These are phyloP conservation scores for Sebastes minor DNA, from an alignment of 2,797 vertebrate species.

Conservation along the genomic window DNA sequence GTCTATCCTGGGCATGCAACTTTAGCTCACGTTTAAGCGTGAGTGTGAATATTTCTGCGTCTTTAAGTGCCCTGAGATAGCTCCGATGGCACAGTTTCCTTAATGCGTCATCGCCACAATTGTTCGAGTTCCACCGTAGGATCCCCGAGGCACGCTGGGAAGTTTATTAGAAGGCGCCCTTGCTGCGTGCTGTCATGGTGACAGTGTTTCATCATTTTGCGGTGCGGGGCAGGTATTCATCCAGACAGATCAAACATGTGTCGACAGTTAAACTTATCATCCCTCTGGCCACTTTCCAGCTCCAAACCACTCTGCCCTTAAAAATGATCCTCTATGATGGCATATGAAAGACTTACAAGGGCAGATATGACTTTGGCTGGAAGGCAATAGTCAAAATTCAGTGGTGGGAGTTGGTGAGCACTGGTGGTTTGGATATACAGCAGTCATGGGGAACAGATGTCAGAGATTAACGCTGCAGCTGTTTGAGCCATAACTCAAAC, in stretches of 20 bases:
- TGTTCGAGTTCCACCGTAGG: slow-evolving; percentile 43
- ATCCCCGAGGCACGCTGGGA: slow-evolving; percentile 72
- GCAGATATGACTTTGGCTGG: slow-evolving; percentile 23
- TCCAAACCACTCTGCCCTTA: slow-evolving; percentile 46
- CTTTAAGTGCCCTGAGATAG: slow-evolving; percentile 45
- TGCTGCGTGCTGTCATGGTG: slow-evolving; percentile 43
- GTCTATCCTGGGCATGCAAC: neutral
- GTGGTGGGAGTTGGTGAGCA: neutral
- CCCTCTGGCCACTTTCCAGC: slow-evolving; percentile 49
- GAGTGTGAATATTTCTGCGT: slow-evolving; percentile 1
- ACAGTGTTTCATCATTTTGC: slow-evolving; percentile 70
- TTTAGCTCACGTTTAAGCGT: neutral
- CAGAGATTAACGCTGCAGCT: slow-evolving; percentile 28
- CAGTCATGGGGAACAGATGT: neutral
- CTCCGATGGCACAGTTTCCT: slow-evolving; percentile 1
- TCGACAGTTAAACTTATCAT: slow-evolving; percentile 60
- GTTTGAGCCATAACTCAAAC: slow-evolving; percentile 27
- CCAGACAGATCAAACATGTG: slow-evolving; percentile 57
- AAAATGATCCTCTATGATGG: slow-evolving; percentile 27
- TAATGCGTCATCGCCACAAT: slow-evolving; percentile 23
- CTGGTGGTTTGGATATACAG: slow-evolving; percentile 27
- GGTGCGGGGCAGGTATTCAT: slow-evolving; percentile 53
- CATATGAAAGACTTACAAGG: slow-evolving; percentile 23
- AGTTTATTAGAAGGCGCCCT: slow-evolving; percentile 70
- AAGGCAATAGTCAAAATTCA: slow-evolving; percentile 13